Evolutionary conservation across 2,113 vertebrate species (phyloP).

Genomic region (Mastomys natalensis): DNA sequence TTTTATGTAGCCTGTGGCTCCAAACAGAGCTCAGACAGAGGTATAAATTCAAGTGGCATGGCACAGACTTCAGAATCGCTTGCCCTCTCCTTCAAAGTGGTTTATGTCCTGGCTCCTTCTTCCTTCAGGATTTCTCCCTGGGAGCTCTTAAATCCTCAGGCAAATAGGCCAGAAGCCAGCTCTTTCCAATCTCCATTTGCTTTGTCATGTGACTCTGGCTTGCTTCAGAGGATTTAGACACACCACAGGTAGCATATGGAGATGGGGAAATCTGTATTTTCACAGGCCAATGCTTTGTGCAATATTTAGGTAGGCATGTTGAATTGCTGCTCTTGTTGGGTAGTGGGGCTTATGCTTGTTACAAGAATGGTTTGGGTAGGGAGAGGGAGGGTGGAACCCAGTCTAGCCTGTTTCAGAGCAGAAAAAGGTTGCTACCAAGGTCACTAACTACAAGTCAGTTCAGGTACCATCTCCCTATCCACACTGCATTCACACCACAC

Average conservation of each 20-base stretch:
- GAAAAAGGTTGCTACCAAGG: too few relatives aligned
- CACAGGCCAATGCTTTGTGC: neutral
- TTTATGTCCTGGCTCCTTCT: neutral
- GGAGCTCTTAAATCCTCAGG: neutral
- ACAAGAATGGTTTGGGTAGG: neutral
- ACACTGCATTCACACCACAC: too few relatives aligned
- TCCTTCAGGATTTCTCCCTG: neutral
- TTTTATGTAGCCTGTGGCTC: fast-evolving
- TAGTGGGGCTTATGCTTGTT: neutral
- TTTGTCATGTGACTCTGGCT: neutral
- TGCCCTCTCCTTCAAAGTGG: neutral
- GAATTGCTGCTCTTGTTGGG: neutral
- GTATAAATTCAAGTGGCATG: neutral
- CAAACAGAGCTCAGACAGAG: neutral
- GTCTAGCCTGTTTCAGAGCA: too few relatives aligned
- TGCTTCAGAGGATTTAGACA: neutral
- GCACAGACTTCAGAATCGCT: neutral
- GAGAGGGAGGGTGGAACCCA: fast-evolving
- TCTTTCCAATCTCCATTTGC: fast-evolving
- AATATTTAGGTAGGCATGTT: too few relatives aligned
- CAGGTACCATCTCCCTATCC: fast-evolving
- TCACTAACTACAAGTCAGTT: neutral
- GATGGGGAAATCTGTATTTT: neutral
- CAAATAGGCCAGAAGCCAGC: neutral
- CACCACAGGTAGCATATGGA: neutral